Conservation (phyloP, 2,888 invertebrate genomes). For the Pterostichus madidus region DNA sequence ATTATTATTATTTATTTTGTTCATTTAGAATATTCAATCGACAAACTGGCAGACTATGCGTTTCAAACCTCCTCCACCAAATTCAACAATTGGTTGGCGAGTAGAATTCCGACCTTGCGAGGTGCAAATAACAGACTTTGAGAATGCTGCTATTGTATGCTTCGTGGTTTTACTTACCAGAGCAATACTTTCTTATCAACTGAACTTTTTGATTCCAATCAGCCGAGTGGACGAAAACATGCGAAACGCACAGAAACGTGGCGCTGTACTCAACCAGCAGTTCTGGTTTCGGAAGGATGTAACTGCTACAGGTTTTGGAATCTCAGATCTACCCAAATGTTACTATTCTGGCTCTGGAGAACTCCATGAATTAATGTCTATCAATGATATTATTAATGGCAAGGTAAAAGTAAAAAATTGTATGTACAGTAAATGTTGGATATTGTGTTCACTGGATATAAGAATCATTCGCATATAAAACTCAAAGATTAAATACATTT, state of each 20-base stretch:
- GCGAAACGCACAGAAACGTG: slow-evolving; percentile 94
- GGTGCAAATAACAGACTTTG: slow-evolving; percentile 99
- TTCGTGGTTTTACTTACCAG: slow-evolving; percentile 98
- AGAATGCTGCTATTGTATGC: slow-evolving; percentile 99
- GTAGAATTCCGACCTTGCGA: slow-evolving; percentile 99
- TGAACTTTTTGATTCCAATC: slow-evolving; percentile 98
- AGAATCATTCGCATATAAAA: too few species aligned
- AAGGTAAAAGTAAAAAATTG: slow-evolving; percentile 79
- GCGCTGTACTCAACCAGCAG: slow-evolving; percentile 89
- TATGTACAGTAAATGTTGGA: too few species aligned
- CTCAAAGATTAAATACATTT: too few species aligned
- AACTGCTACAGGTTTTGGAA: slow-evolving; percentile 72
- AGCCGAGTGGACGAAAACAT: slow-evolving; percentile 99
- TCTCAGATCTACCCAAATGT: slow-evolving; percentile 73
- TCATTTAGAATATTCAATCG: slow-evolving; percentile 94
- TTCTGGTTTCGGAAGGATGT: slow-evolving; percentile 97
- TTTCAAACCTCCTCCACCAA: slow-evolving; percentile 98
- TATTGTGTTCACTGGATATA: too few species aligned
- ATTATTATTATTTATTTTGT: not conserved
- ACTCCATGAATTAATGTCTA: slow-evolving; percentile 89
- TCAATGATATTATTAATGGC: slow-evolving; percentile 98
- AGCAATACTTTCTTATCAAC: slow-evolving; percentile 96
- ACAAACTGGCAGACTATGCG: slow-evolving; percentile 99
- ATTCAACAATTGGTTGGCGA: slow-evolving; percentile 98
- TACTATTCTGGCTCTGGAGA: slow-evolving; percentile 74